phyloP scores from a whole-genome alignment of 2,113 vertebrate species.

The Zosterops lateralis region DNA sequence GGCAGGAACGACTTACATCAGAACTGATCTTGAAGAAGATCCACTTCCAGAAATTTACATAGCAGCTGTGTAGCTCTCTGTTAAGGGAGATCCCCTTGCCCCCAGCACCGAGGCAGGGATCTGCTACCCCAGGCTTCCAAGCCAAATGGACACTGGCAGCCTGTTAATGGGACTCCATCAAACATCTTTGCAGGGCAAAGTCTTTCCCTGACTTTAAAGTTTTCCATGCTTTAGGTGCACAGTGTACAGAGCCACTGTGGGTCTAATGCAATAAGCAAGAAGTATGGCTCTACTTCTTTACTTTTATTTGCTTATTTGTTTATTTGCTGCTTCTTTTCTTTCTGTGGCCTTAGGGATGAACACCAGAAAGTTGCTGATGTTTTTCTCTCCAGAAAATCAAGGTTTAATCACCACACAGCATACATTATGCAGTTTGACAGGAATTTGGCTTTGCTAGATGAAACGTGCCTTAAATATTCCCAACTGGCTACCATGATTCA shows the following conservation, averaged over 20 bases:
- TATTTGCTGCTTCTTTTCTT: conserved; percentile 4
- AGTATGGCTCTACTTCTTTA: background rate
- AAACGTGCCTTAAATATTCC: conserved; percentile 79
- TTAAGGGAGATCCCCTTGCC: background rate
- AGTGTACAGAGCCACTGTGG: background rate
- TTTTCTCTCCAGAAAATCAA: conserved; percentile 83
- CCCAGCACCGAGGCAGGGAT: background rate
- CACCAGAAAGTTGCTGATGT: conserved; percentile 87
- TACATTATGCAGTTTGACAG: conserved; percentile 89
- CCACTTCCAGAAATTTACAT: background rate
- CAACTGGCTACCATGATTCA: conserved; percentile 78
- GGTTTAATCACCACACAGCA: conserved; percentile 82
- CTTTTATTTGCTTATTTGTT: background rate
- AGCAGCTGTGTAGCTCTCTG: background rate
- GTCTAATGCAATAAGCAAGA: background rate
- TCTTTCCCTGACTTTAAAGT: background rate
- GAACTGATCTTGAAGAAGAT: background rate
- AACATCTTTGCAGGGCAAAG: background rate
- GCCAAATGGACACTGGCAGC: background rate
- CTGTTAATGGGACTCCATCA: background rate
- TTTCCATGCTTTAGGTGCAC: background rate
- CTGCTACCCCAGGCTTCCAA: background rate
- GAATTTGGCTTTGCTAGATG: conserved; percentile 83
- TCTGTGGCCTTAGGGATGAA: conserved; percentile 80
- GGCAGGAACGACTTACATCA: background rate